Evolutionary conservation across 2,113 vertebrate genomes (phyloP).

Genomic region (Taxidea taxus): DNA sequence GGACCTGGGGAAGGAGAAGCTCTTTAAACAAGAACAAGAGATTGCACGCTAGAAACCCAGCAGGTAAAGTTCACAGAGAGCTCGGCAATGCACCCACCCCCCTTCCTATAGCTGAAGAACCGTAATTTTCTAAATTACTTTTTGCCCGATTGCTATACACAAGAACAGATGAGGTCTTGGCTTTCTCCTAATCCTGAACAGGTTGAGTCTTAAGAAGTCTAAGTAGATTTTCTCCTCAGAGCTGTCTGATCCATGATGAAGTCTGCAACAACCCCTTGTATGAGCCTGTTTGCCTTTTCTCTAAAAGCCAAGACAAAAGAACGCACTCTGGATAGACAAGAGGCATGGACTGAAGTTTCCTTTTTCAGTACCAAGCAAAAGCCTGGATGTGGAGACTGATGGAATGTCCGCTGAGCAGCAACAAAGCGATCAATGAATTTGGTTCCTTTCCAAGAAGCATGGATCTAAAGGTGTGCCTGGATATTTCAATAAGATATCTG

Average conservation of each 20-base stretch:
- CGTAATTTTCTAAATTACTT: conserved; percentile 8
- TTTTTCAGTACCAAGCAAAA: neutral
- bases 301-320: neutral
- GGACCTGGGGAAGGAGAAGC: neutral
- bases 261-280: neutral
- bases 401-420: neutral
- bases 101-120: neutral
- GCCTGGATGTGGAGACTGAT: neutral
- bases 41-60: neutral
- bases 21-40: neutral
- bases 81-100: neutral
- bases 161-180: neutral
- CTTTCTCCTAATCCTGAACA: conserved; percentile 14
- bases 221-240: conserved; percentile 40
- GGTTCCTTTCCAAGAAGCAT: neutral
- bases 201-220: conserved; percentile 6
- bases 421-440: neutral
- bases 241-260: neutral
- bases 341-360: neutral
- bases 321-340: neutral
- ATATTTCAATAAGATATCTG: conserved; percentile 46
- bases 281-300: neutral
- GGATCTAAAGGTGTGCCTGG: neutral
- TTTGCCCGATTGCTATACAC: neutral
- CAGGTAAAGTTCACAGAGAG: neutral